phyloP scores from a whole-genome alignment of 2,888 invertebrate genomes.

The Drosophila affinis region DNA sequence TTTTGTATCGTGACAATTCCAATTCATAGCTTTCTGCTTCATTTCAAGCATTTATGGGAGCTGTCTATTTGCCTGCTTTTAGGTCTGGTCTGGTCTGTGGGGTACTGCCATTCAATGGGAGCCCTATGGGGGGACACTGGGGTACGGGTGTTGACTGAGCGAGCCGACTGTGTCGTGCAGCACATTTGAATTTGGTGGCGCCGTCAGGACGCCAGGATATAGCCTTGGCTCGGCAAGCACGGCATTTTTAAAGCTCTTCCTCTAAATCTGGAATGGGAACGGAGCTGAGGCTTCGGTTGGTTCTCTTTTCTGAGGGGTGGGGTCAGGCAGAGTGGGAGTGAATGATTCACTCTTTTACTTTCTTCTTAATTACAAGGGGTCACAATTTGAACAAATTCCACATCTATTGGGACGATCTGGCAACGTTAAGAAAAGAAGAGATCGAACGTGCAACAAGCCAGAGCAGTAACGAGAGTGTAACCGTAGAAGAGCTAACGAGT shows the following conservation, averaged over 20 bases:
- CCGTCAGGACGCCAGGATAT: slow-evolving; percentile 62
- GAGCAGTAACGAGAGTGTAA: no score
- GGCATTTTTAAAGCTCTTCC: slow-evolving; percentile 62
- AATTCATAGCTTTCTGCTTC: slow-evolving; percentile 75
- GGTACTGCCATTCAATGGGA: not conserved
- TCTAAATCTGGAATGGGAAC: slow-evolving; percentile 20
- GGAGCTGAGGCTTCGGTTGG: not conserved
- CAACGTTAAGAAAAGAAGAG: not conserved
- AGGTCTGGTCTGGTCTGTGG: slow-evolving; percentile 3
- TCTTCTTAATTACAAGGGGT: not conserved
- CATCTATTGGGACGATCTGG: not conserved
- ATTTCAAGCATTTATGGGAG: slow-evolving; percentile 77
- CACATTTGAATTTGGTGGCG: slow-evolving; percentile 69
- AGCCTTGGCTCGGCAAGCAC: slow-evolving; percentile 65
- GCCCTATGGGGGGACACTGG: not conserved
- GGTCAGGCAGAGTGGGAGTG: not conserved
- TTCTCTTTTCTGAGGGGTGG: not conserved
- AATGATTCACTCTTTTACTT: not conserved
- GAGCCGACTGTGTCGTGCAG: slow-evolving; percentile 67
- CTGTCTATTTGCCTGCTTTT: slow-evolving; percentile 60
- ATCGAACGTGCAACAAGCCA: not conserved
- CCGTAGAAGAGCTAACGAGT: no score
- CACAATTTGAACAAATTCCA: not conserved
- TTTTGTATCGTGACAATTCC: slow-evolving; percentile 74
- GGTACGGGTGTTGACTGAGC: slow-evolving; percentile 1